These are phyloP conservation scores for Andricus grossulariae DNA, from an alignment of 1,140 invertebrate genomes.

Conservation along the genomic window DNA sequence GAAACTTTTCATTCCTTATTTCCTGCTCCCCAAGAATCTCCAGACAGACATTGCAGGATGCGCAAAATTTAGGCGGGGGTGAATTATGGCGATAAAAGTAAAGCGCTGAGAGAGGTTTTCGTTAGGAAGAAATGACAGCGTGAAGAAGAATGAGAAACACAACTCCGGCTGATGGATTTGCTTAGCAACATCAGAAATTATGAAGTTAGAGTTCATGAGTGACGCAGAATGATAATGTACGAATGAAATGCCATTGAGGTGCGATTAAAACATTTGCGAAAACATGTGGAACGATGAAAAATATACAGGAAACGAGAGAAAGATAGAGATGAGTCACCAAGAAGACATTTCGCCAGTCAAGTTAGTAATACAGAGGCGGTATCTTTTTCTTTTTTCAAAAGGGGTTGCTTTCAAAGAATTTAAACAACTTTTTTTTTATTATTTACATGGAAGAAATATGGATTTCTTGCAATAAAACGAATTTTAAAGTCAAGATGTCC, in stretches of 20 bases:
- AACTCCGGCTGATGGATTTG: not conserved
- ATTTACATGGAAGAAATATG: no score
- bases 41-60: not conserved
- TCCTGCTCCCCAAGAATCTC: not conserved
- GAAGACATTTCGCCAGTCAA: no score
- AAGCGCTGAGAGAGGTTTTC: slow-evolving; percentile 8
- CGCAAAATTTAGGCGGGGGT: not conserved
- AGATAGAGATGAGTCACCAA: no score
- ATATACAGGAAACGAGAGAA: not conserved
- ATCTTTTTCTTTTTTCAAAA: no score
- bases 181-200: not conserved
- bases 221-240: not conserved
- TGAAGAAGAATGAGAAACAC: not conserved
- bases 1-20: not conserved
- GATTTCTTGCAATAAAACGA: no score
- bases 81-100: not conserved
- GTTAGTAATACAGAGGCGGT: no score
- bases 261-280: not conserved
- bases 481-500: no score
- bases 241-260: not conserved
- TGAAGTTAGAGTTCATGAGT: not conserved
- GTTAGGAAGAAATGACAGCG: not conserved
- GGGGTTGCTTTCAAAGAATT: no score
- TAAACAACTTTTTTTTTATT: no score
- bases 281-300: not conserved